phyloP scores from a whole-genome alignment of 1,140 invertebrate species.

The Acromyrmex charruanus region DNA sequence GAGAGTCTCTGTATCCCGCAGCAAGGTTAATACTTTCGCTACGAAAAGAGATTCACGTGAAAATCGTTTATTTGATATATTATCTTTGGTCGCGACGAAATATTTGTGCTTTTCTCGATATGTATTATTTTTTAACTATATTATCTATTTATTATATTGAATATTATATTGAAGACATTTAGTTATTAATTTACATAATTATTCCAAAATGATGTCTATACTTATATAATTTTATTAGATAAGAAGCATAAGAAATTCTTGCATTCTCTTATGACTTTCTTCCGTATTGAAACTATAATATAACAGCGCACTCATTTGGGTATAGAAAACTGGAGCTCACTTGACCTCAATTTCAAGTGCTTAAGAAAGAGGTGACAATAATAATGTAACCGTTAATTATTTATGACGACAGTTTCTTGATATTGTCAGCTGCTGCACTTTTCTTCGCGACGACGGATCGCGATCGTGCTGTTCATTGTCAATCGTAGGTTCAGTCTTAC shows the following conservation, averaged over 20 bases:
- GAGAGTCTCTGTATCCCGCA: not conserved
- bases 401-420: not conserved
- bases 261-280: not conserved
- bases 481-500: not conserved
- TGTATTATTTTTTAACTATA: not conserved
- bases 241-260: not conserved
- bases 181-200: not conserved
- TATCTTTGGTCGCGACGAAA: not conserved
- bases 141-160: not conserved
- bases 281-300: not conserved
- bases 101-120: not conserved
- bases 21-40: constrained; percentile 12
- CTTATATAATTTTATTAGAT: not conserved
- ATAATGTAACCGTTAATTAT: constrained; percentile 47
- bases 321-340: not conserved
- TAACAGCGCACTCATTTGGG: not conserved
- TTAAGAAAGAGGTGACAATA: not conserved
- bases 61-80: not conserved
- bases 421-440: not conserved
- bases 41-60: not conserved
- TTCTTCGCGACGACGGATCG: not conserved
- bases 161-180: not conserved
- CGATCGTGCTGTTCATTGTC: not conserved
- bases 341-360: not conserved
- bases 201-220: not conserved